Evolutionary conservation across 2,888 invertebrate genomes (phyloP), one percentile per base, ranked within the genome.

Genomic region (Gisinianus flammeolus): DNA sequence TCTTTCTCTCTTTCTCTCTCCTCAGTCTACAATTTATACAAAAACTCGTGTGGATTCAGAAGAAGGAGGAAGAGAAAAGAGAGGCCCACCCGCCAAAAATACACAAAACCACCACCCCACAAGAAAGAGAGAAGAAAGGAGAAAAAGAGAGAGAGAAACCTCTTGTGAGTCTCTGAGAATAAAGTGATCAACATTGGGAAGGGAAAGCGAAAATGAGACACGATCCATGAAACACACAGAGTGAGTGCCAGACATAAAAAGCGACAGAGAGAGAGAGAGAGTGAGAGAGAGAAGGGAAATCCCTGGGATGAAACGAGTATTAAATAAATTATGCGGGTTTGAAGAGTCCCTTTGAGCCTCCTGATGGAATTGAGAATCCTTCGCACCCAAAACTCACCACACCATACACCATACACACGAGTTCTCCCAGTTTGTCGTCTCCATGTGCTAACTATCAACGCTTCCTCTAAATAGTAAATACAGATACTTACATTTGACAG

Each of bases 291-390:
- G 30, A 22, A 26, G 16, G 16, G 54, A 54, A 54, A 54, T n/a
- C 19, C 54, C 16, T 3, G 19, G 54, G 66, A 66, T 66, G 28
- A 66, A 31, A 19, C 12, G 30, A 35, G 24, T 35, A 33, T 35
- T 24, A 68, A 68, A 35, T 68, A 68, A 68, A 68, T 68, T 68
- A 68, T 68, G 68, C 68, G 68, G 35, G 35, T 68, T 68, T 33
- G 33, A 35, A 68, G n/a, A n/a, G n/a, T n/a, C n/a, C n/a, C 68
- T 68, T 6, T n/a, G 22, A 30, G 16, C 33, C 6, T 35, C 68
- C 68, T 44, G 44, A 33, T n/a, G 44, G 35, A 44, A 68, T 44
- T 8, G 28, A 64, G 16, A 64, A 12, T 58, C 22, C n/a, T n/a
- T 26, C 12, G 16, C 67, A 31, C 26, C n/a, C 33, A 35, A 68